phyloP scores from a whole-genome alignment of 2,113 vertebrate genomes.

The Grammatotria lemairii region DNA sequence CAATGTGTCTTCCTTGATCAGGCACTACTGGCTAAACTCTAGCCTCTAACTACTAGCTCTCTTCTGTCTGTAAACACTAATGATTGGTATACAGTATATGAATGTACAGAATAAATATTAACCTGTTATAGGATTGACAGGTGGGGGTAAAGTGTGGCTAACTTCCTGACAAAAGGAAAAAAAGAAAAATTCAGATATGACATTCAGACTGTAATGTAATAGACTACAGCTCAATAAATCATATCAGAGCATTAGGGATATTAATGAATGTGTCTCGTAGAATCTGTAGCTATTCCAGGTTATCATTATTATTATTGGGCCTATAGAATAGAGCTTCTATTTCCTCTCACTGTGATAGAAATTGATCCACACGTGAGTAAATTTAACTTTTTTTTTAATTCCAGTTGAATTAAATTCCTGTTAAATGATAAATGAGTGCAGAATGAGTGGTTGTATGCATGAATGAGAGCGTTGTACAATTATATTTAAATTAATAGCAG shows the following conservation, averaged over 20 bases:
- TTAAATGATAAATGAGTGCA: slow-evolving; percentile 44
- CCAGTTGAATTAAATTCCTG: neutral
- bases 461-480: slow-evolving; percentile 37
- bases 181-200: neutral
- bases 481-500: slow-evolving; percentile 58
- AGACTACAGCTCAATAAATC: slow-evolving; percentile 49
- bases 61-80: neutral
- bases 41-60: neutral
- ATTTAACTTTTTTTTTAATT: slow-evolving; percentile 4
- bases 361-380: slow-evolving; percentile 61
- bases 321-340: slow-evolving; percentile 55
- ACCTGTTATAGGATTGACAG: neutral
- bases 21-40: neutral
- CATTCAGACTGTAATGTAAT: neutral
- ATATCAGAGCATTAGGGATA: slow-evolving; percentile 38
- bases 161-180: neutral
- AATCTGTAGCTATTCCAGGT: slow-evolving; percentile 55
- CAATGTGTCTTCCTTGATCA: slow-evolving; percentile 35
- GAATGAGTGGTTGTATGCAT: slow-evolving; percentile 50
- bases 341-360: slow-evolving; percentile 57
- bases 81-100: neutral
- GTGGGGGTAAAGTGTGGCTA: neutral
- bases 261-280: slow-evolving; percentile 59
- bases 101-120: neutral
- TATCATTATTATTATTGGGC: slow-evolving; percentile 70